Evolutionary conservation across 2,113 vertebrate species (phyloP).

Genomic region (Triplophysa tibetana): DNA sequence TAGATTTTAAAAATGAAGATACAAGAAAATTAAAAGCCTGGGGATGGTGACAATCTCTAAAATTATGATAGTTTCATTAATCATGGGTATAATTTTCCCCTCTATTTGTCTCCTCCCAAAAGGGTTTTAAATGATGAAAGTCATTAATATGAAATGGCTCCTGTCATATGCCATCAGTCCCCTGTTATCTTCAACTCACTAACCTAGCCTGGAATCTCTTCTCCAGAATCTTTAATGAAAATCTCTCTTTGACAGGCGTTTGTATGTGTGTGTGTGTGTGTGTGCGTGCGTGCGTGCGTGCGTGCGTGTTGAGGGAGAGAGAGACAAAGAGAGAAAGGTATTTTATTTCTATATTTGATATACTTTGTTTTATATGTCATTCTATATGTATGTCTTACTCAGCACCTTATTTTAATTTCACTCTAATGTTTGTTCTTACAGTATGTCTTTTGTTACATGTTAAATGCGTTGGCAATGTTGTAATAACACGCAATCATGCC

Average conservation of each 20-base stretch:
- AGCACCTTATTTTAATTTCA: no score
- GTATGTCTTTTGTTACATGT: no score
- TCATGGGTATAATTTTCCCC: conserved; percentile 70
- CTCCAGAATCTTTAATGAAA: conserved; percentile 17
- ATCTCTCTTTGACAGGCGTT: conserved; percentile 29
- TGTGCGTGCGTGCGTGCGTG: not conserved
- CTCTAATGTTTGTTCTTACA: no score
- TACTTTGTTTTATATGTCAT: no score
- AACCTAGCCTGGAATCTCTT: not conserved
- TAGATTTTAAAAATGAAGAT: not conserved
- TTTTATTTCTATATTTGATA: no score
- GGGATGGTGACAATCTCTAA: conserved; percentile 62
- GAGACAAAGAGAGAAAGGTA: no score
- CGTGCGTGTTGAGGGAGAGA: no score
- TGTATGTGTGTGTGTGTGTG: not conserved
- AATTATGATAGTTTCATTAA: conserved; percentile 71
- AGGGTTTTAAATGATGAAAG: conserved; percentile 76
- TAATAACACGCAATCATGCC: no score
- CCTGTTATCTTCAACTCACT: conserved; percentile 60
- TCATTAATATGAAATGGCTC: conserved; percentile 78
- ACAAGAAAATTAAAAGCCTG: conserved; percentile 45
- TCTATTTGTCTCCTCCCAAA: conserved; percentile 68
- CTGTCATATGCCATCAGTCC: conserved; percentile 74
- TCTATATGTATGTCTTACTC: no score
- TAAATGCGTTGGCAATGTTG: no score